Evolutionary conservation across 2,888 invertebrate genomes (phyloP).

Genomic region (Drosophila kanekoi): DNA sequence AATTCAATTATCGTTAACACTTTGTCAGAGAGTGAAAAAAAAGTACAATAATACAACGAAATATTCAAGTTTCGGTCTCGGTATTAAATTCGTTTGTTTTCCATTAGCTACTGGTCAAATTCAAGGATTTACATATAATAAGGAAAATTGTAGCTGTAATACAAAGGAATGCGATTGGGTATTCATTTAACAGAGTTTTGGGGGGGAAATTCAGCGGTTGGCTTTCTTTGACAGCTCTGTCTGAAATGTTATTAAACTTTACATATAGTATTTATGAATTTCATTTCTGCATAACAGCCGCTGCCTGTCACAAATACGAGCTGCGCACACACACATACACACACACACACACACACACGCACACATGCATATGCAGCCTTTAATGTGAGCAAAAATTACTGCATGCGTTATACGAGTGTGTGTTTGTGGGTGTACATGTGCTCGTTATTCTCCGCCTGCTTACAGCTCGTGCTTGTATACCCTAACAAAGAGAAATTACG

Average conservation of each 20-base stretch:
- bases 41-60: no score
- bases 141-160: no score
- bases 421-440: not conserved
- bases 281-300: slow-evolving; percentile 63
- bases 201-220: slow-evolving; percentile 9
- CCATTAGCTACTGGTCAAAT: no score
- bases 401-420: slow-evolving; percentile 48
- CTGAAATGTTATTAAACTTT: slow-evolving; percentile 62
- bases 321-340: slow-evolving; percentile 1
- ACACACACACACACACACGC: not conserved
- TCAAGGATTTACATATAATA: no score
- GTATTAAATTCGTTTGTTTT: no score
- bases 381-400: slow-evolving; percentile 60
- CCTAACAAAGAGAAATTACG: not conserved
- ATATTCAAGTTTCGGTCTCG: no score
- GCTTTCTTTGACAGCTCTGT: slow-evolving; percentile 43
- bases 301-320: slow-evolving; percentile 30
- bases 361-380: slow-evolving; percentile 19
- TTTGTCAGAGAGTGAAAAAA: no score
- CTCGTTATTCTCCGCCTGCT: slow-evolving; percentile 13
- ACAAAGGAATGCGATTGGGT: not conserved
- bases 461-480: slow-evolving; percentile 8
- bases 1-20: no score
- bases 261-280: slow-evolving; percentile 68
- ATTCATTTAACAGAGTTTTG: slow-evolving; percentile 19